Conservation (phyloP, 1,140 invertebrate species). For the Myzus persicae region DNA sequence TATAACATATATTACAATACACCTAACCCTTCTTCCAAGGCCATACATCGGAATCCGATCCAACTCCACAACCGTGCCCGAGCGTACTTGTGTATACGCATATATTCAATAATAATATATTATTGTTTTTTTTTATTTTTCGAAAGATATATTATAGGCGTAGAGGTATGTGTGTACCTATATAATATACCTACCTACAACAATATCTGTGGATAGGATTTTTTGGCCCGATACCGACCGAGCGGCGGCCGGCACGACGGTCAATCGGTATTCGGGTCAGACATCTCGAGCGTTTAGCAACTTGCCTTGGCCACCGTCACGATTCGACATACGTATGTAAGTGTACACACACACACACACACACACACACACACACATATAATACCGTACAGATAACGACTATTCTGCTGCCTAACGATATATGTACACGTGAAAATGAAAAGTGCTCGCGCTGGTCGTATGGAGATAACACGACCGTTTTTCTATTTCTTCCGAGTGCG, state of each 20-base stretch:
- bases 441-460: background rate
- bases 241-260: conserved; percentile 47
- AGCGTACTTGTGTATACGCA: too few species aligned
- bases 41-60: background rate
- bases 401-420: background rate
- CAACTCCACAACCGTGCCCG: background rate
- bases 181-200: background rate
- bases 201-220: conserved; percentile 31
- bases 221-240: conserved; percentile 39
- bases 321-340: conserved; percentile 18
- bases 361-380: background rate
- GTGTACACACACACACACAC: background rate
- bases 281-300: conserved; percentile 47
- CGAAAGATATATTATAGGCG: background rate
- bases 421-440: background rate
- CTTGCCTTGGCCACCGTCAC: conserved; percentile 52
- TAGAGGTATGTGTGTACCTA: background rate
- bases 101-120: background rate
- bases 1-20: background rate
- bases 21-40: conserved; percentile 13
- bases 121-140: background rate
- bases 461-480: background rate
- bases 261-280: conserved; percentile 55
- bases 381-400: background rate
- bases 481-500: background rate